Evolutionary conservation across 2,888 invertebrate species (phyloP), one percentile per base, ranked within the genome.

Genomic region (Crepidodera aurea): DNA sequence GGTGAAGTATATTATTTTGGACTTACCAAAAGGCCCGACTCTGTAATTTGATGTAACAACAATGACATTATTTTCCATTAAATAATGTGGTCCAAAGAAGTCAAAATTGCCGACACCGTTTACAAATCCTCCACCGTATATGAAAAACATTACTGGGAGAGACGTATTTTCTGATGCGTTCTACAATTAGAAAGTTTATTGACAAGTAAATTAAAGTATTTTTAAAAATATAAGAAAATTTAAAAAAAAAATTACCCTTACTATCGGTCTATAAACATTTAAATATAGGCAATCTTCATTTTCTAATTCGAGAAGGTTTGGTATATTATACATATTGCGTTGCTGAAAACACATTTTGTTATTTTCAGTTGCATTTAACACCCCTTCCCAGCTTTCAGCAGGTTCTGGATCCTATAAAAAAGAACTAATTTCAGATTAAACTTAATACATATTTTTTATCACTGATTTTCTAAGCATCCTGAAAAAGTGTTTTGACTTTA

Each of bases 21-120:
- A 22, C 34, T 64, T 59, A 67, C 65, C 67, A 37, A 65, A 67
- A 12, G 65, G 60, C 6, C 67, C 67, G 4, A 67, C 42, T 48
- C 78, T 68, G 54, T 78, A 78, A 54, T 76, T 77, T 13, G 75
- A 66, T 3, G 74, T 74, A 1, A 77, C 77, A 2, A 78, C 66
- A 5, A 77, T 65, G 13, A 77, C 72, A 15, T 69, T 70, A 58
- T 73, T 66, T 50, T 75, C 71, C 25, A 78, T 60, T 3, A 78
- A 60, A 53, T 73, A 75, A 62, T 78, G 75, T 13, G 78, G 77
- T 1, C 77, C 78, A 59, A 71, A 83, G 1, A 81, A 79, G 1
- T 79, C 67, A 16, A 82, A 79, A 16, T 78, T 77, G 25, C 72
- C 69, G 32, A 66, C 67, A 7, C 78, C 78, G 25, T 62, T 65